Conservation (phyloP, 2,888 invertebrate genomes). For the Antheraea yamamai region DNA sequence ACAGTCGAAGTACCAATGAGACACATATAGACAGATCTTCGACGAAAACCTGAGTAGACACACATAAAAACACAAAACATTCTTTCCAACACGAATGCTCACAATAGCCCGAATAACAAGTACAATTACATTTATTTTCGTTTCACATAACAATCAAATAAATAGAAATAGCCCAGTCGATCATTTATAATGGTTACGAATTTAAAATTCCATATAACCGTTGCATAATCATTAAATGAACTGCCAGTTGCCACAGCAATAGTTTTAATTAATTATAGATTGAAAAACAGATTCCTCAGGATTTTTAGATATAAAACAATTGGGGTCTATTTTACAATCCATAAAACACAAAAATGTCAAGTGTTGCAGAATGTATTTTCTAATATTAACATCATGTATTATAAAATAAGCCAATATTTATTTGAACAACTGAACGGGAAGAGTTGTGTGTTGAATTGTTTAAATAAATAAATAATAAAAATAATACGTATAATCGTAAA, state of each 20-base stretch:
- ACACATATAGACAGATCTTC: slow-evolving; percentile 39
- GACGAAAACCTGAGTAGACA: slow-evolving; percentile 54
- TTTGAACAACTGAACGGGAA: slow-evolving; percentile 44
- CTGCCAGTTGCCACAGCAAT: slow-evolving; percentile 72
- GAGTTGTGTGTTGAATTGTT: slow-evolving; percentile 39
- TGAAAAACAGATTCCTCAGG: slow-evolving; percentile 8
- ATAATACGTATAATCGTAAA: slow-evolving; percentile 70
- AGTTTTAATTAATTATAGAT: slow-evolving; percentile 55
- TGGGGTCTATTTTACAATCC: slow-evolving; percentile 9
- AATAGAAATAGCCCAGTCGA: slow-evolving; percentile 77
- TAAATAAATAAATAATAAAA: slow-evolving; percentile 43
- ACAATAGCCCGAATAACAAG: slow-evolving; percentile 66
- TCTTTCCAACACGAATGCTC: slow-evolving; percentile 68
- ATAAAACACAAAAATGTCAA: slow-evolving; percentile 68
- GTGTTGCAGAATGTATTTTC: slow-evolving; percentile 80
- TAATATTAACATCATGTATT: slow-evolving; percentile 79
- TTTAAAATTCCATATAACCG: slow-evolving; percentile 43
- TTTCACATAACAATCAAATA: slow-evolving; percentile 51
- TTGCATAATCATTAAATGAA: slow-evolving; percentile 47
- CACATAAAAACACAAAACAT: slow-evolving; percentile 66
- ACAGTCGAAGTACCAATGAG: slow-evolving; percentile 26
- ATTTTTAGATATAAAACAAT: not conserved
- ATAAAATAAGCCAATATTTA: slow-evolving; percentile 65
- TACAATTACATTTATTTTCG: slow-evolving; percentile 59
- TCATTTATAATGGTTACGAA: slow-evolving; percentile 59